These are phyloP conservation scores for Melanchra persicariae DNA, from an alignment of 2,888 invertebrate species.

Conservation along the genomic window DNA sequence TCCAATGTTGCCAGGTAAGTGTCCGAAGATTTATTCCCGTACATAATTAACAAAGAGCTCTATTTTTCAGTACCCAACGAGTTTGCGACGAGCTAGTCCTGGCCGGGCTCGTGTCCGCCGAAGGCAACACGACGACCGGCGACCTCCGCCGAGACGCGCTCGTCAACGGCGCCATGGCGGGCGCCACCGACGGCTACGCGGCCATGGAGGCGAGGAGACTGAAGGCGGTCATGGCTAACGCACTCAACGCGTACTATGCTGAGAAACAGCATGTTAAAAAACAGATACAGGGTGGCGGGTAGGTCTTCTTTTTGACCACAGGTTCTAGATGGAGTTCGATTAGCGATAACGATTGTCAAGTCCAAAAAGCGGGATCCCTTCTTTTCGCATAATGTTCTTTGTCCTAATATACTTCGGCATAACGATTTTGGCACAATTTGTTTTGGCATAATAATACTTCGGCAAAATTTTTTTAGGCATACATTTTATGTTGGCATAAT, in stretches of 20 bases:
- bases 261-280: slow-evolving; percentile 98
- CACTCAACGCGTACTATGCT: slow-evolving; percentile 96
- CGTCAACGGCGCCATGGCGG: slow-evolving; percentile 86
- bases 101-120: slow-evolving; percentile 83
- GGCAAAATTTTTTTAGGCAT: no score
- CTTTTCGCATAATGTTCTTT: no score
- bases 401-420: no score
- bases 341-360: no score
- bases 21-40: no score
- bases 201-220: slow-evolving; percentile 95
- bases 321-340: no score
- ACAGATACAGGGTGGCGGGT: slow-evolving; percentile 96
- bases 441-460: no score
- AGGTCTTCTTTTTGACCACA: slow-evolving; percentile 67
- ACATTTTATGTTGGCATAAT: no score
- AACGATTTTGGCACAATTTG: no score
- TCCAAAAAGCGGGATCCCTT: no score
- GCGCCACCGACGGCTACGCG: slow-evolving; percentile 92
- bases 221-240: slow-evolving; percentile 93
- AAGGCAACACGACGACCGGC: slow-evolving; percentile 81
- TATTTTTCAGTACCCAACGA: slow-evolving; percentile 82
- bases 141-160: slow-evolving; percentile 85
- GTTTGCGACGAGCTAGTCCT: slow-evolving; percentile 85
- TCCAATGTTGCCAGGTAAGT: no score
- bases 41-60: background rate